phyloP scores from a whole-genome alignment of 2,888 invertebrate genomes.

The Portevinia maculata region DNA sequence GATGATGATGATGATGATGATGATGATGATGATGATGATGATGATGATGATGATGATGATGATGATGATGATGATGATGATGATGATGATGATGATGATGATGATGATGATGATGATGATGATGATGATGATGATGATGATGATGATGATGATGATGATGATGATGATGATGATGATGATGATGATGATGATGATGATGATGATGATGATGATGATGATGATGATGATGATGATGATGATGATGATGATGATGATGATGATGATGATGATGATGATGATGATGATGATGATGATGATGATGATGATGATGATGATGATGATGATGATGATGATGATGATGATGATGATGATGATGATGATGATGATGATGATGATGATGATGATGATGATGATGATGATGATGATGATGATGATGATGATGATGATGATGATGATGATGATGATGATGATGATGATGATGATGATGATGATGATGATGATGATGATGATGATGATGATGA shows the following conservation, averaged over 20 bases:
- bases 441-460: conserved; percentile 1
- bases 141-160: background rate
- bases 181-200: background rate
- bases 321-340: background rate
- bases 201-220: background rate
- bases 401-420: background rate
- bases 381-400: background rate
- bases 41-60: background rate
- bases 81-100: background rate
- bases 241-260: background rate
- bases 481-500: background rate
- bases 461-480: background rate
- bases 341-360: background rate
- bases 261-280: background rate
- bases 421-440: background rate
- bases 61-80: background rate
- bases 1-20: no score
- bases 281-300: background rate
- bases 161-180: background rate
- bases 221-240: background rate
- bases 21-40: background rate
- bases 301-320: background rate
- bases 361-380: background rate
- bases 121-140: background rate
- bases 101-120: background rate